phyloP scores from a whole-genome alignment of 2,888 invertebrate species.

The Papilio elwesi region DNA sequence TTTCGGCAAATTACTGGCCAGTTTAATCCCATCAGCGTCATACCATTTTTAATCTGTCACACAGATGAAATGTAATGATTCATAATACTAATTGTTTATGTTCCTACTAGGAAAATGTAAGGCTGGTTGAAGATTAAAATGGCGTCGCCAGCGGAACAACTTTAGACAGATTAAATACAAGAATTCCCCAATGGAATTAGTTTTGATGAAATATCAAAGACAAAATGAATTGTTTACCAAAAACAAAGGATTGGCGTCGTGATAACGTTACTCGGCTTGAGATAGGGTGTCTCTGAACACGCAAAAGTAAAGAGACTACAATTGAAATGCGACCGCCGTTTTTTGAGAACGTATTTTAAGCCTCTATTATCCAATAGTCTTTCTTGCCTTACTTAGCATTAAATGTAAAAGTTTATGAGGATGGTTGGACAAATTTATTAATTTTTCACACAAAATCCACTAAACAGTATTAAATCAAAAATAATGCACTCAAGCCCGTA shows the following conservation, averaged over 20 bases:
- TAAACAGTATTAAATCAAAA: no score
- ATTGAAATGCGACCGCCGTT: no score
- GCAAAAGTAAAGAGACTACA: background rate
- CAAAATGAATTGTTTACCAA: constrained; percentile 11
- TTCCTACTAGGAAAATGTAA: constrained; percentile 21
- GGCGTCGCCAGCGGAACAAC: constrained; percentile 20
- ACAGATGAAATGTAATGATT: constrained; percentile 23
- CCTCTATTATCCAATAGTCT: no score
- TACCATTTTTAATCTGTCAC: constrained; percentile 22
- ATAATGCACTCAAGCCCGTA: no score
- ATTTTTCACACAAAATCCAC: no score
- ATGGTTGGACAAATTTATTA: no score
- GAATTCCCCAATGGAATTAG: constrained; percentile 1
- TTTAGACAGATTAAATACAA: constrained; percentile 28
- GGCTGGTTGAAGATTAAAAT: constrained; percentile 19
- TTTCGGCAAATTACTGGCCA: constrained; percentile 7
- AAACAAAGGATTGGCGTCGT: constrained; percentile 1
- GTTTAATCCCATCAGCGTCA: constrained; percentile 19
- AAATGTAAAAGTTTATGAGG: no score
- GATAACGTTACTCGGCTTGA: background rate
- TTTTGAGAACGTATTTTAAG: no score
- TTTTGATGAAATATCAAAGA: background rate
- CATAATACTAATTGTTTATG: constrained; percentile 23
- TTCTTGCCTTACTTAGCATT: no score
- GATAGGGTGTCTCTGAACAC: background rate